Conservation (phyloP, 1,140 invertebrate species). For the Drosophila virilis region DNA sequence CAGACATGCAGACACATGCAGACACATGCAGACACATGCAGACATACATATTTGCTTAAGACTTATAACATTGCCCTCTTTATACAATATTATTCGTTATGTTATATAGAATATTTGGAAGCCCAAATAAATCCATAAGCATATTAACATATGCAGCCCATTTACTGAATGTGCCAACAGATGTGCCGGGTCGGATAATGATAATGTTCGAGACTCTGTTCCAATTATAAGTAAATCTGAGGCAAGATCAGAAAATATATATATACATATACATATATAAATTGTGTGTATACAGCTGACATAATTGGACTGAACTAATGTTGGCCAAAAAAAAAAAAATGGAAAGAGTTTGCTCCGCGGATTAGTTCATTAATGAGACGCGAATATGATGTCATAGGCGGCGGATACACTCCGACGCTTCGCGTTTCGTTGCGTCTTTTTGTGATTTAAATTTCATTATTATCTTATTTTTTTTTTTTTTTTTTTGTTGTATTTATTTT, state of each 20-base stretch:
- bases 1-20: background rate
- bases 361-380: conserved; percentile 50
- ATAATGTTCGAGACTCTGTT: conserved; percentile 21
- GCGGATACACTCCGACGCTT: conserved; percentile 70
- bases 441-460: conserved; percentile 68
- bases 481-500: conserved; percentile 31
- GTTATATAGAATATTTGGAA: background rate
- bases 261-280: too few species aligned
- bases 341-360: conserved; percentile 15
- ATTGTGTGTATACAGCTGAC: conserved; percentile 3
- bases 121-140: conserved; percentile 25
- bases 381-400: conserved; percentile 73
- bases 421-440: conserved; percentile 53
- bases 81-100: background rate
- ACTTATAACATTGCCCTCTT: background rate
- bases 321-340: conserved; percentile 15
- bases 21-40: too few species aligned
- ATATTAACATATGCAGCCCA: conserved; percentile 7
- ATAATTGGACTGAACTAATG: conserved; percentile 25
- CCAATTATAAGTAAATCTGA: conserved; percentile 31
- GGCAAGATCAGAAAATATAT: conserved; percentile 23
- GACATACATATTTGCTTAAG: conserved; percentile 26
- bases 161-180: conserved; percentile 42
- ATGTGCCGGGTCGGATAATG: conserved; percentile 57
- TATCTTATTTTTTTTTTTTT: conserved; percentile 29